Evolutionary conservation across 2,797 vertebrate species (phyloP), one percentile per base, ranked within the genome.

Genomic region (Yasuhikotakia modesta): DNA sequence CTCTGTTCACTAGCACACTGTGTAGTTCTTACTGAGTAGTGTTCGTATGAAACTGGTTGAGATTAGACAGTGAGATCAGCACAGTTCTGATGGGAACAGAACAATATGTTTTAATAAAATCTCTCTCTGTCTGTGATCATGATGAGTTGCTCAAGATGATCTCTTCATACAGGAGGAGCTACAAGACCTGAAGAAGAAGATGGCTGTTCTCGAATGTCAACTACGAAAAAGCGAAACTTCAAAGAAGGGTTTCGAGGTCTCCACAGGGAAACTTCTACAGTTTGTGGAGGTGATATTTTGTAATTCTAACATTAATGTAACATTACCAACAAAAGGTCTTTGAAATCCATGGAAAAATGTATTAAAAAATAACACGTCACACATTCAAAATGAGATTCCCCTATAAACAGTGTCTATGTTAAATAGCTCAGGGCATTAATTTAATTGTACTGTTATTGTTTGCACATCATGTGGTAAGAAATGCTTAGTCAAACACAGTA

Each of bases 181-280:
- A 8, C 96, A 95, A 13, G 95, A 96, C 64, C 87, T 96, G 85
- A 96, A 90, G 81, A 96, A 94, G 86, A 92, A 91, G 79, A 88
- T 94, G 14, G 94, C 94, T 1, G 91, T 96, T 46, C 94, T 97
- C 1, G 95, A 97, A 87, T 96, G 96, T 88, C 97, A 98, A 60
- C 89, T 99, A 79, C 80, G 94, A 79, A 99, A 98, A 87, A 96
- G 93, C 0, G 95, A 97, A 83, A 88, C 88, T 0, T 87, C 93
- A 77, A 94, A 92, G 82, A 96, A 95, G 90, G 91, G 92, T 0
- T 95, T 95, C 45, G 95, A 97, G 88, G 89, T 93, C 80, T 93
- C 95, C 10, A 95, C 95, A 3, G 93, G 93, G 61, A 98, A 96
- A 79, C 89, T 99, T 83, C 94, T 98, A 10, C 94, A 92, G 4